phyloP scores from a whole-genome alignment of 2,797 vertebrate genomes.

The Clarias fuscus region DNA sequence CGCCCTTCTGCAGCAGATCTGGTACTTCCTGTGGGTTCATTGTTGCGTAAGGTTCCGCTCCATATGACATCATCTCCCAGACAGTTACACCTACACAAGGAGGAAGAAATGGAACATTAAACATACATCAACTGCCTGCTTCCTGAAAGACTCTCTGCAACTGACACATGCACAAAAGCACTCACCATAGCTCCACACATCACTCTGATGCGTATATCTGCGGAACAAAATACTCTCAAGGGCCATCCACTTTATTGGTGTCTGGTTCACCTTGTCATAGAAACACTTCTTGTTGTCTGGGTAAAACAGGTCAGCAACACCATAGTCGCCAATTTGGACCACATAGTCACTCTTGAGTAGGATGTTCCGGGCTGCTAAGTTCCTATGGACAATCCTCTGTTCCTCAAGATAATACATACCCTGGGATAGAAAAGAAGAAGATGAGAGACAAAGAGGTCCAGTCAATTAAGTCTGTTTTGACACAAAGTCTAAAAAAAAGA shows the following conservation, averaged over 20 bases:
- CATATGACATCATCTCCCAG: slow-evolving; percentile 98
- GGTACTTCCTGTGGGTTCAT: slow-evolving; percentile 87
- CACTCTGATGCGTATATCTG: slow-evolving; percentile 94
- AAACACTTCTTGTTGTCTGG: slow-evolving; percentile 92
- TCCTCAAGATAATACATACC: slow-evolving; percentile 98
- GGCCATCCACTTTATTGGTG: slow-evolving; percentile 95
- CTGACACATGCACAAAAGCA: background rate
- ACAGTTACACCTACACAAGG: slow-evolving; percentile 84
- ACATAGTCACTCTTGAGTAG: slow-evolving; percentile 89
- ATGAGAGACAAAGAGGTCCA: background rate
- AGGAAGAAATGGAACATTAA: background rate
- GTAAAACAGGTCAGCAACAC: slow-evolving; percentile 88
- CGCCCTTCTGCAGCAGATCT: slow-evolving; percentile 92
- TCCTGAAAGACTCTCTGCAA: background rate
- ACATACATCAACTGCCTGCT: background rate
- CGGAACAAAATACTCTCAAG: slow-evolving; percentile 94
- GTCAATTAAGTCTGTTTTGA: background rate
- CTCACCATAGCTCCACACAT: slow-evolving; percentile 98
- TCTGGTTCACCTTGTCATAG: slow-evolving; percentile 88
- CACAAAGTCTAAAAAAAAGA: background rate
- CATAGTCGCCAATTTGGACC: slow-evolving; percentile 92
- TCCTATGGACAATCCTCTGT: slow-evolving; percentile 91
- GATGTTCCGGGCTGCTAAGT: slow-evolving; percentile 91
- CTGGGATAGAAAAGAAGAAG: slow-evolving; percentile 62
- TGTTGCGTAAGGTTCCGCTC: slow-evolving; percentile 85